Evolutionary conservation across 1,140 invertebrate species (phyloP).

Genomic region (Caenorhabditis brenneri): DNA sequence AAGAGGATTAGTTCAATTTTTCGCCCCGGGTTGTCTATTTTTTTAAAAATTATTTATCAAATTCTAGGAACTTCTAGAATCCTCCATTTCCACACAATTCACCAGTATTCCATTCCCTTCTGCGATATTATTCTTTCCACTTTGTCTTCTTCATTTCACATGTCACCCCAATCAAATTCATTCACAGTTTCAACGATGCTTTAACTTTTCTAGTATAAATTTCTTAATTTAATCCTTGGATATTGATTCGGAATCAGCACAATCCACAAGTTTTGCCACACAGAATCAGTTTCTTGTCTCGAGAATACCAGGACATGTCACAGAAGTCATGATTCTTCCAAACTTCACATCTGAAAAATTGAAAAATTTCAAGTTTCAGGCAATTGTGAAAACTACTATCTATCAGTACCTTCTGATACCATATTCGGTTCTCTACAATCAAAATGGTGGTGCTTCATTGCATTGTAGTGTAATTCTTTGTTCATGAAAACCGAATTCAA

Average conservation of each 20-base stretch:
- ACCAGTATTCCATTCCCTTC: neutral
- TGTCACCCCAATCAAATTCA: neutral
- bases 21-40: neutral
- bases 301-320: neutral
- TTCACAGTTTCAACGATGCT: conserved; percentile 24
- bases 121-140: conserved; percentile 15
- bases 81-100: no score
- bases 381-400: no score
- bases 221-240: neutral
- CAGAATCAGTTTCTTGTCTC: neutral
- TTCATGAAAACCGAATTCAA: no score
- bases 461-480: no score
- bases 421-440: no score
- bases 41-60: neutral
- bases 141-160: neutral
- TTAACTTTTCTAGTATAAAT: neutral
- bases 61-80: no score
- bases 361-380: no score
- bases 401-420: no score
- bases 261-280: neutral
- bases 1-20: conserved; percentile 48
- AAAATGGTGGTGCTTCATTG: no score
- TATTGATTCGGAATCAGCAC: neutral
- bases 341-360: neutral
- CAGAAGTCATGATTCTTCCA: conserved; percentile 1